Percentiles rank a stretch among this genome's conserved stretches.
These are phyloP conservation scores for Acrossocheilus wenchowensis DNA, from an alignment of 2,797 vertebrate genomes.

Conservation along the genomic window DNA sequence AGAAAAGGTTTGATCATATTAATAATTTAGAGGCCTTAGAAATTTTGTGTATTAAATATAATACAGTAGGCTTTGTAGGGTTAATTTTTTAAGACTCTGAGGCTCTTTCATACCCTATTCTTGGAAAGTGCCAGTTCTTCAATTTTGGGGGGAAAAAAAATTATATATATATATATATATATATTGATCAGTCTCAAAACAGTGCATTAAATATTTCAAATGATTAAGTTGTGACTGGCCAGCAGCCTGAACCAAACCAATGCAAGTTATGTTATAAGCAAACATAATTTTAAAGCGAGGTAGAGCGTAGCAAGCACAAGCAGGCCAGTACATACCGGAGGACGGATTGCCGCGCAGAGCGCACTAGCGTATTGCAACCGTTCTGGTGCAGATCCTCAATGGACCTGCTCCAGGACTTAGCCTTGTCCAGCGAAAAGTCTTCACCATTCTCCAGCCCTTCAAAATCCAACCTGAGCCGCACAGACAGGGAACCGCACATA, in stretches of 20 bases:
- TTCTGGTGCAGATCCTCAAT: constrained; percentile 96
- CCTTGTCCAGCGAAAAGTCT: constrained; percentile 90
- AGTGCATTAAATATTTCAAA: background rate
- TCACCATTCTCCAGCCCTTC: constrained; percentile 93
- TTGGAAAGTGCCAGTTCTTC: constrained; percentile 9
- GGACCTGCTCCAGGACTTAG: constrained; percentile 96
- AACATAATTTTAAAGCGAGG: constrained; percentile 60
- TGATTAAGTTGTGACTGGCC: background rate
- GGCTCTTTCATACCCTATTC: background rate
- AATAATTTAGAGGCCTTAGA: no score
- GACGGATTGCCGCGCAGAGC: constrained; percentile 93
- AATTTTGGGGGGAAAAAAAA: background rate
- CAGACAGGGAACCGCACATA: constrained; percentile 66
- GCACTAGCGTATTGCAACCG: constrained; percentile 91
- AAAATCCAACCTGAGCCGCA: constrained; percentile 93
- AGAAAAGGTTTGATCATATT: no score
- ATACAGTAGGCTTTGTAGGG: background rate
- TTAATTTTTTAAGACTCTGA: background rate
- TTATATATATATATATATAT: background rate
- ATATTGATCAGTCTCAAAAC: background rate
- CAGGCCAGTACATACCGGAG: constrained; percentile 89
- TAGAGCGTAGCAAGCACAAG: constrained; percentile 71
- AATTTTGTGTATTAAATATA: no score
- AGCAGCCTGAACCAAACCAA: constrained; percentile 3
- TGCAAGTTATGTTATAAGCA: constrained; percentile 5